phyloP scores from a whole-genome alignment of 2,888 invertebrate genomes.

The Plebejus melissa region DNA sequence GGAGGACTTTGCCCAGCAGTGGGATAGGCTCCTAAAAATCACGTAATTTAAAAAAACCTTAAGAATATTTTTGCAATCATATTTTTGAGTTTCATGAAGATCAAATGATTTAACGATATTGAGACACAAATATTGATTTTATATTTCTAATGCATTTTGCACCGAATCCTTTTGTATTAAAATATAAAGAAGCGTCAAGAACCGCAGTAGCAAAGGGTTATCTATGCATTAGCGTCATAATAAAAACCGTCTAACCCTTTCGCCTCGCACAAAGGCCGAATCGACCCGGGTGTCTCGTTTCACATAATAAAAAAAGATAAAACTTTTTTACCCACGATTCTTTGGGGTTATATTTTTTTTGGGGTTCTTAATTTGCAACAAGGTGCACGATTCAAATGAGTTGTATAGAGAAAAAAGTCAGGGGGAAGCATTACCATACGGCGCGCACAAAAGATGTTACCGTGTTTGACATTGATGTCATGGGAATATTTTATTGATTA shows the following conservation, averaged over 20 bases:
- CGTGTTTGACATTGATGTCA: conserved; percentile 65
- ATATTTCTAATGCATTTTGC: background rate
- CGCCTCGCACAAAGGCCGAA: conserved; percentile 64
- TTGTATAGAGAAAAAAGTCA: conserved; percentile 63
- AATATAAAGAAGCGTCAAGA: conserved; percentile 64
- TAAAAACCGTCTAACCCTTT: conserved; percentile 47
- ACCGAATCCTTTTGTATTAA: conserved; percentile 2
- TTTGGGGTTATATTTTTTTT: conserved; percentile 74
- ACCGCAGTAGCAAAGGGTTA: conserved; percentile 65
- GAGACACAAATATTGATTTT: conserved; percentile 5
- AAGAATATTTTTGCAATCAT: background rate
- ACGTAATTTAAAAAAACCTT: background rate
- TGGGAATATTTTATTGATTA: conserved; percentile 48
- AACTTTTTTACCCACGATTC: conserved; percentile 74
- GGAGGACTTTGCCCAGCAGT: no score
- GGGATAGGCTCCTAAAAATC: no score
- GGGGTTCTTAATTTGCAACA: conserved; percentile 76
- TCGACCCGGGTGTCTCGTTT: conserved; percentile 77
- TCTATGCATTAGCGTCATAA: conserved; percentile 44
- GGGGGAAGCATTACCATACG: conserved; percentile 47
- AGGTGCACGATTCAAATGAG: conserved; percentile 78
- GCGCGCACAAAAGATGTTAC: conserved; percentile 63
- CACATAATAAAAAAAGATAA: conserved; percentile 74
- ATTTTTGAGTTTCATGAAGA: background rate
- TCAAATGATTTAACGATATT: background rate